Base-by-base conservation (phyloP, 2,797 vertebrate genomes). In the Rhyacichthys aspro region DNA sequence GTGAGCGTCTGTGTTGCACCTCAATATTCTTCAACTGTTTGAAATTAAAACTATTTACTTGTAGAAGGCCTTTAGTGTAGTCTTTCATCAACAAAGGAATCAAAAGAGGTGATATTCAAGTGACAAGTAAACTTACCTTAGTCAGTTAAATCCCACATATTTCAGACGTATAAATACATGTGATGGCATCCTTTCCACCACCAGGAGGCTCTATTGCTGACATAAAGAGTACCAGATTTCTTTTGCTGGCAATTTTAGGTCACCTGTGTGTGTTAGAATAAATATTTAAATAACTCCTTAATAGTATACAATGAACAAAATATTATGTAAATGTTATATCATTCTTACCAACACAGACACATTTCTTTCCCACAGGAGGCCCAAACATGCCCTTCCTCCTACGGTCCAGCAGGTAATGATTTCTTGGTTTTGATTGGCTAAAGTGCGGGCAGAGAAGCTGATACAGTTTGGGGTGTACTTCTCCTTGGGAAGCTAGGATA, bases 151-250 rank as follows among this genome's bases (percentile, higher is more conserved):
- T 7, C 19, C 12, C 3, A 11, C 12, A 8, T 2, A 43, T 7
- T 33, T 33, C n/a, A n/a, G n/a, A 39, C 4, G 11, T 11, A 39
- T 62, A 45, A 53, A 15, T 86, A 98, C 96, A 95, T 89, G 96
- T 94, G 47, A 98, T 95, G 75, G 96, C 92, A 78, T 94, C 97
- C 66, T 94, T 95, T 64, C 95, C 96, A 67, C 96, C 95, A 65
- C 96, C 96, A 43, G 96, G 96, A n/a, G 95, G 96, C 0, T 94
- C 95, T 96, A 98, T 98, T 15, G 96, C 96, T 8, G 95, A 90
- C 71, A 96, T 71, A 43, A 97, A 91, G 58, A 95, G 82, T 23
- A 95, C 63, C 97, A 98, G 1, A 93, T 79, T 55, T 98, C 96
- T 78, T 96, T 97, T 43, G 96, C 93, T 42, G 96, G 96, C 96